Conservation (phyloP, 2,797 vertebrate genomes). For the Hyperoplus lanceolatus region DNA sequence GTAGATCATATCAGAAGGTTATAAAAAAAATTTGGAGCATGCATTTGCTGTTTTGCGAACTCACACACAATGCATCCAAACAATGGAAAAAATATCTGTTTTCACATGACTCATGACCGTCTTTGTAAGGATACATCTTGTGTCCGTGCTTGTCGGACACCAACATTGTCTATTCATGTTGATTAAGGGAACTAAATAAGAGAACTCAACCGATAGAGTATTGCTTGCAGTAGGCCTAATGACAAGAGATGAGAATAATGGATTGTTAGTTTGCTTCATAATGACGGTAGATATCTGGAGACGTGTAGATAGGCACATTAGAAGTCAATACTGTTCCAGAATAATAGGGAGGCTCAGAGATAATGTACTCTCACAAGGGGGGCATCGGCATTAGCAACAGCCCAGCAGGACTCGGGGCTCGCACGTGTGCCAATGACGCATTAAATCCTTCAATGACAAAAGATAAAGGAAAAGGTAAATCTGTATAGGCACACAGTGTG, state of each 20-base stretch:
- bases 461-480: slow-evolving; percentile 79
- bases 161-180: slow-evolving; percentile 61
- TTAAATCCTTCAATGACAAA: slow-evolving; percentile 86
- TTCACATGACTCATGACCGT: slow-evolving; percentile 2
- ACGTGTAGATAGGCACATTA: slow-evolving; percentile 83
- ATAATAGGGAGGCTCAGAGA: slow-evolving; percentile 83
- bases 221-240: slow-evolving; percentile 63
- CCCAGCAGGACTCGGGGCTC: slow-evolving; percentile 79
- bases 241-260: slow-evolving; percentile 77
- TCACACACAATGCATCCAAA: neutral
- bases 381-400: slow-evolving; percentile 85
- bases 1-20: neutral
- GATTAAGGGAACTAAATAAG: slow-evolving; percentile 71
- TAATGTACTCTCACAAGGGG: slow-evolving; percentile 85
- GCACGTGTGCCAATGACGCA: slow-evolving; percentile 82
- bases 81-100: neutral
- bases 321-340: slow-evolving; percentile 83
- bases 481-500: slow-evolving; percentile 66
- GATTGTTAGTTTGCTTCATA: slow-evolving; percentile 79
- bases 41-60: neutral
- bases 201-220: slow-evolving; percentile 73
- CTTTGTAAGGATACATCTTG: slow-evolving; percentile 17
- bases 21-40: neutral
- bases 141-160: slow-evolving; percentile 39
- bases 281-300: slow-evolving; percentile 76